Base-by-base conservation (phyloP, 2,888 invertebrate genomes). In the Hedya salicella region DNA sequence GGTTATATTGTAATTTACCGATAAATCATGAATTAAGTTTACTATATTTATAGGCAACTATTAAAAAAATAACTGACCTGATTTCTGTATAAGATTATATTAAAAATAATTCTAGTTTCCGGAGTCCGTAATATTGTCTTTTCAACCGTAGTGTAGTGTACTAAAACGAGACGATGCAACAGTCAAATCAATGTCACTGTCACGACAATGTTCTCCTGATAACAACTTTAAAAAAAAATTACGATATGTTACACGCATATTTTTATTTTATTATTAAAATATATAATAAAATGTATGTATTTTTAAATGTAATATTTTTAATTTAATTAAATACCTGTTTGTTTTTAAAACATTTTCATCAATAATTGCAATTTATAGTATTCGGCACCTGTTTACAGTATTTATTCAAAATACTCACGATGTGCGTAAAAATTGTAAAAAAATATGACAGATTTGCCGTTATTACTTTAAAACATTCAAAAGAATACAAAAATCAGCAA, bases 1-100 rank as follows among this genome's bases (percentile, higher is more conserved):
- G 86, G 87, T 82, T 83, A 79, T 32, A 30, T 69, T 67, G 60
- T 61, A 68, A 46, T 67, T 61, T 67, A 36, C 6, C 36, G 16
- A 63, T 40, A 46, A 16, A 42, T 36, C 53, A n/a, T 32, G 30
- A 32, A 40, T 36, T n/a, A 16, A n/a, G 50, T 30, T 44, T 36
- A 16, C 11, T 13, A 44, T 2, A n/a, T 17, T 8, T 19, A 21
- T n/a, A 8, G 13, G 13, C 9, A 36, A 9, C 2, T 30, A 16
- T 14, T 57, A 13, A 46, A n/a, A 13, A 13, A 17, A 8, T 32
- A 32, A 14, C 57, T 17, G 44, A 57, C 57, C 57, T 46, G 44
- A 57, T 32, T 46, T 46, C 0, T 32, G 30, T 17, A n/a, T 46
- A 57, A 13, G 8, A 17, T 46, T 46, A 44, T 30, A 44, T 32